Evolutionary conservation across 2,888 invertebrate species (phyloP).

Genomic region (Tuta absoluta): DNA sequence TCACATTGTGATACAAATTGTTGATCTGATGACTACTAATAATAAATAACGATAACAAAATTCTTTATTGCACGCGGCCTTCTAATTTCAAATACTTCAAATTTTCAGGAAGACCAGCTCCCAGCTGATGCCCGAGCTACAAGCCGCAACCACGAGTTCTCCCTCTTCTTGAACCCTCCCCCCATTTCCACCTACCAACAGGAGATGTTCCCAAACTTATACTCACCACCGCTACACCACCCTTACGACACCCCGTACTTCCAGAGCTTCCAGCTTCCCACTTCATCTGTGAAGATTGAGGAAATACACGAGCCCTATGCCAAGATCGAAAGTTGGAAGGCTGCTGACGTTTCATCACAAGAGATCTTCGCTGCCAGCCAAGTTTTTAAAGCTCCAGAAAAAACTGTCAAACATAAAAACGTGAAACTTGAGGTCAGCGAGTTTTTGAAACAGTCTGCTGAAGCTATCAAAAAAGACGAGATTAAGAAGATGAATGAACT

Average conservation of each 20-base stretch:
- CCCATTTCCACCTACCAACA: constrained; percentile 48
- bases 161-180: constrained; percentile 50
- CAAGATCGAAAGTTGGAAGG: neutral
- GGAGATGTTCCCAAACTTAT: constrained; percentile 50
- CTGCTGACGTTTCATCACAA: neutral
- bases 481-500: neutral
- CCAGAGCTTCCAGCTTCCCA: neutral
- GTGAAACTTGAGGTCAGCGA: neutral
- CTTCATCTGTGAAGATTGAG: neutral
- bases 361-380: constrained; percentile 19
- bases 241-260: neutral
- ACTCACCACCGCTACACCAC: constrained; percentile 37
- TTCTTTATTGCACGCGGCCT: too few species aligned
- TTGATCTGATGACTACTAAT: too few species aligned
- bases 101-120: constrained; percentile 53
- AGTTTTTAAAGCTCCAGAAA: constrained; percentile 16
- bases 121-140: constrained; percentile 45
- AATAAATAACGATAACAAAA: too few species aligned
- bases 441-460: neutral
- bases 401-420: neutral
- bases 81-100: neutral
- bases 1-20: too few species aligned
- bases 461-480: neutral
- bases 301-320: neutral
- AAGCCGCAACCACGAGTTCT: constrained; percentile 57